These are phyloP conservation scores for Microctonus brassicae DNA, from an alignment of 2,888 invertebrate genomes.

Conservation along the genomic window DNA sequence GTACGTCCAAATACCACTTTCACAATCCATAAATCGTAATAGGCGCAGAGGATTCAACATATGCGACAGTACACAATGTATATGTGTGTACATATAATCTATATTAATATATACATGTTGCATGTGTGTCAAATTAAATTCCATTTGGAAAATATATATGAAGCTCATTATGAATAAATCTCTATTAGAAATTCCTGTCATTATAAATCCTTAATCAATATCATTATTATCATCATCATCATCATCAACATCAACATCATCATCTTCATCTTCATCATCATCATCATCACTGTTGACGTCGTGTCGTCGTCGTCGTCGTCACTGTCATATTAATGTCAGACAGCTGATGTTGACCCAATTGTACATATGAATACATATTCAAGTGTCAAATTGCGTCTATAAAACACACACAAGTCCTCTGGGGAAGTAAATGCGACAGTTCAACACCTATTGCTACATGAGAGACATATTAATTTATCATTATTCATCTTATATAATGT, in stretches of 20 bases:
- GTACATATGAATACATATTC: constrained; percentile 22
- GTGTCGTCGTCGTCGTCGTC: too few species aligned
- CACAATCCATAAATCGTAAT: constrained; percentile 14
- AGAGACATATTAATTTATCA: constrained; percentile 9
- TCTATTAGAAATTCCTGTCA: background rate
- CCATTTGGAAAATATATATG: constrained; percentile 5
- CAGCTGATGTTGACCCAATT: background rate
- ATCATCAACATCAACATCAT: constrained; percentile 34
- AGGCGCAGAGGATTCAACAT: too few species aligned
- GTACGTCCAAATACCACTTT: background rate
- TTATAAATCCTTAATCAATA: background rate
- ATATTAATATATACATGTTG: constrained; percentile 6
- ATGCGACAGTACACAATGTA: too few species aligned
- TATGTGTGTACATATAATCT: too few species aligned
- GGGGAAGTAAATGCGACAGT: constrained; percentile 6
- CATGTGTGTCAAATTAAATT: background rate
- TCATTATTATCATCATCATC: constrained; percentile 15
- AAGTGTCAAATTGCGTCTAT: background rate
- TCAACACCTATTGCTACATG: background rate
- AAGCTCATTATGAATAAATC: background rate
- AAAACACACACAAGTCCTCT: background rate
- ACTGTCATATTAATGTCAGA: constrained; percentile 11
- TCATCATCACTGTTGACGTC: too few species aligned
- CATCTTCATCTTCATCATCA: constrained; percentile 23
- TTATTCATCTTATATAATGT: constrained; percentile 37